These are phyloP conservation scores for Barbus barbus DNA, from an alignment of 2,113 vertebrate species.

Conservation along the genomic window DNA sequence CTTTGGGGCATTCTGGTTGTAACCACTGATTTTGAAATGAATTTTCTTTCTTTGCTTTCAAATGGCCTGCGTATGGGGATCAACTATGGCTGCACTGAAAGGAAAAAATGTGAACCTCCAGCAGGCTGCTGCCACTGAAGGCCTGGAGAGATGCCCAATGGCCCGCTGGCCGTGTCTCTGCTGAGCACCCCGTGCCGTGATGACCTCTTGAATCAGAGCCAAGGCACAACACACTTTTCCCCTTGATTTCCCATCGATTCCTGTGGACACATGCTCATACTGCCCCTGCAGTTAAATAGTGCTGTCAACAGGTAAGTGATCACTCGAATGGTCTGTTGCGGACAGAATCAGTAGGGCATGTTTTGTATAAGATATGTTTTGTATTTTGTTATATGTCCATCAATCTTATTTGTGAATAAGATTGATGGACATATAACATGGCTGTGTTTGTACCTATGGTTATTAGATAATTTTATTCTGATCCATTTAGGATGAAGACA, in stretches of 20 bases:
- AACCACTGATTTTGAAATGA: neutral
- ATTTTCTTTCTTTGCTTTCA: neutral
- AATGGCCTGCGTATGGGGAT: neutral
- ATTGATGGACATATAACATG: neutral
- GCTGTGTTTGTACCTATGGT: slow-evolving; percentile 12
- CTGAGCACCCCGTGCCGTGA: neutral
- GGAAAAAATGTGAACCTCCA: neutral
- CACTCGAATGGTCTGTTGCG: neutral
- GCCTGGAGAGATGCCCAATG: neutral
- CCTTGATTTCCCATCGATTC: neutral
- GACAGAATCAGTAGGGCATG: neutral
- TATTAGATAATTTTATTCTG: neutral
- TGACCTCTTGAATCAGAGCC: slow-evolving; percentile 19
- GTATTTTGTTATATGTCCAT: too few relatives aligned
- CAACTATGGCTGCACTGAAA: neutral
- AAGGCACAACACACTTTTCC: neutral
- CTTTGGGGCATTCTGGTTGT: too few relatives aligned
- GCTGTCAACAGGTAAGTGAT: neutral
- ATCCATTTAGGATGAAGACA: neutral
- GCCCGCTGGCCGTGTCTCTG: neutral
- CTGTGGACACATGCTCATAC: neutral
- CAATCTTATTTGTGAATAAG: neutral
- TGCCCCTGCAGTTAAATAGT: neutral
- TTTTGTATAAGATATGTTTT: neutral
- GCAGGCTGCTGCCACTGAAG: neutral